Evolutionary conservation across 2,113 vertebrate species (phyloP).

Genomic region (Nothobranchius kuhntae): DNA sequence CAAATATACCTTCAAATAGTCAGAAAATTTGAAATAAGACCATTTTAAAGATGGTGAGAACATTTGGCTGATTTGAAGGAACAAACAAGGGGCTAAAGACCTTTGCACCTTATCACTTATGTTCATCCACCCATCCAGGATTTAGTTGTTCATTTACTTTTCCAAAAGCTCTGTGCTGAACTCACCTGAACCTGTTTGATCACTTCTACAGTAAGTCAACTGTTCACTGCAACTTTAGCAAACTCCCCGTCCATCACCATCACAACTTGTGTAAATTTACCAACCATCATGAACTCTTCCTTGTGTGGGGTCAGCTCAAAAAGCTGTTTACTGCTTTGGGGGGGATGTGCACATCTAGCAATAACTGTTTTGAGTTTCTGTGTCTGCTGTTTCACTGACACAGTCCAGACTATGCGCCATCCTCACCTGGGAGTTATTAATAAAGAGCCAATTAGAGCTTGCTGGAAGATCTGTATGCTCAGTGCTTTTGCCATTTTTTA

Average conservation of each 20-base stretch:
- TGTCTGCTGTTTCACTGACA: constrained; percentile 29
- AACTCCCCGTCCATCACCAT: constrained; percentile 4
- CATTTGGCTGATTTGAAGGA: not conserved
- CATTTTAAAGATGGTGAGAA: not conserved
- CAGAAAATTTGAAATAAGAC: too few relatives aligned
- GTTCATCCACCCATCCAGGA: not conserved
- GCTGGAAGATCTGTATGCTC: too few relatives aligned
- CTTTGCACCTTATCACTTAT: not conserved
- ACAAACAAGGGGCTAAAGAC: not conserved
- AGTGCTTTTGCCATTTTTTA: too few relatives aligned
- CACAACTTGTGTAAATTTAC: constrained; percentile 13
- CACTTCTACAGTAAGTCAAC: not conserved
- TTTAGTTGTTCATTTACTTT: not conserved
- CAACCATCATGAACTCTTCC: constrained; percentile 9
- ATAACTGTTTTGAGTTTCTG: constrained; percentile 19
- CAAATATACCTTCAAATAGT: too few relatives aligned
- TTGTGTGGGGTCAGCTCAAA: constrained; percentile 26
- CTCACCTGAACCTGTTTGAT: not conserved
- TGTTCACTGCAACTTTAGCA: not conserved
- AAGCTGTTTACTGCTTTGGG: constrained; percentile 5
- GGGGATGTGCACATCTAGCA: constrained; percentile 3
- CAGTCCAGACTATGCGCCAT: constrained; percentile 44
- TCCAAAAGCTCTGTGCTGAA: not conserved
- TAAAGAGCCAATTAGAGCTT: too few relatives aligned
- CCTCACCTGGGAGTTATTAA: constrained; percentile 8